Evolutionary conservation across 2,888 invertebrate species (phyloP).

Genomic region (Nomada fucata): DNA sequence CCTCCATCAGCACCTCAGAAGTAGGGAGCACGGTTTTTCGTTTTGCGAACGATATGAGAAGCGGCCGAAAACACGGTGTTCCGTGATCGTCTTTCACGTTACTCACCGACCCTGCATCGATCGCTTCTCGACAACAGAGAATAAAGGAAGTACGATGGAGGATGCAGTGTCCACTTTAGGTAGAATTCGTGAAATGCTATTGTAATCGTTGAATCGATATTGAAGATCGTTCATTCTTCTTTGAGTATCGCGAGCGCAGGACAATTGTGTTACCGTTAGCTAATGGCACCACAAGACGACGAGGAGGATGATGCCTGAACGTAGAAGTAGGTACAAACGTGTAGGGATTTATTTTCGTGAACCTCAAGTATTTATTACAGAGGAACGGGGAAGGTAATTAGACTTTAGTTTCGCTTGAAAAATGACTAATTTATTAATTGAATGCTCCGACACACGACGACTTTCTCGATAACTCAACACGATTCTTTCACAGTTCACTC

Average conservation of each 20-base stretch:
- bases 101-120: background rate
- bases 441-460: no score
- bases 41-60: constrained; percentile 32
- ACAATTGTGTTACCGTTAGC: background rate
- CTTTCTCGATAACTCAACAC: no score
- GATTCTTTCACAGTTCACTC: no score
- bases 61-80: constrained; percentile 16
- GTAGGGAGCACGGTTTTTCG: constrained; percentile 37
- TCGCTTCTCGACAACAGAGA: background rate
- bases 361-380: no score
- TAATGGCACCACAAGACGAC: background rate
- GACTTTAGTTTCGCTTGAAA: no score
- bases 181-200: no score
- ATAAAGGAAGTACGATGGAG: background rate
- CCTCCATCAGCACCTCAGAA: constrained; percentile 32
- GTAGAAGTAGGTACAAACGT: no score
- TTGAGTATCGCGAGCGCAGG: background rate
- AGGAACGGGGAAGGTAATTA: no score
- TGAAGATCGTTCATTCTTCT: background rate
- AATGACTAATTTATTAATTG: no score
- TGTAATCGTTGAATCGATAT: constrained; percentile 6
- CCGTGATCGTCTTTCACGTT: constrained; percentile 3
- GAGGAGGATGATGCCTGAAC: background rate
- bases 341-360: no score
- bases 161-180: no score